Conservation (phyloP, 64 coral and sea anemone species). For the Dendronephthya gigantea region DNA sequence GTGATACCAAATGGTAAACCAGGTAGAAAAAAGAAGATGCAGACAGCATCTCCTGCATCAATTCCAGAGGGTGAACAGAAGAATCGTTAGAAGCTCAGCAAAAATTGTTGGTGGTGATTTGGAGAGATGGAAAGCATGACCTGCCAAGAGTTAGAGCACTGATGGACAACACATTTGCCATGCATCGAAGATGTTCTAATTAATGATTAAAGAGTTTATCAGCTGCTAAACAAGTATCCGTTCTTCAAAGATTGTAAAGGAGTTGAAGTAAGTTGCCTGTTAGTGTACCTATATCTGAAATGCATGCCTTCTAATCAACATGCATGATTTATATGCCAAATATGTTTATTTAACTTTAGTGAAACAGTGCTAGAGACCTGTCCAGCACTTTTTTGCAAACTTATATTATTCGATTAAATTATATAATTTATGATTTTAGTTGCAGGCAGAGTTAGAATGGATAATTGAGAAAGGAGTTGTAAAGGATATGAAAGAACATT, state of each 20-base stretch:
- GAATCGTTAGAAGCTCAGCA: background rate
- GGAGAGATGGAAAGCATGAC: background rate
- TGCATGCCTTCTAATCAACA: too few species aligned
- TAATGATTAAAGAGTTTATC: background rate
- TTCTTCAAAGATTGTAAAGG: slow-evolving; percentile 28
- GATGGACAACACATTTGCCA: slow-evolving; percentile 29
- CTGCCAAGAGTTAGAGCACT: background rate
- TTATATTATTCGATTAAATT: too few species aligned
- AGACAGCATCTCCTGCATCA: background rate
- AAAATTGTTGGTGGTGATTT: background rate
- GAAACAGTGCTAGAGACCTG: too few species aligned
- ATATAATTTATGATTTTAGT: background rate
- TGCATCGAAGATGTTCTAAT: background rate
- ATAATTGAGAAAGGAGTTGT: background rate
- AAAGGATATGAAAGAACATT: background rate
- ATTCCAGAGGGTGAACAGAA: background rate
- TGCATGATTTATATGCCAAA: too few species aligned
- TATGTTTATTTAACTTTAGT: too few species aligned
- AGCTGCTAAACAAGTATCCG: slow-evolving; percentile 12
- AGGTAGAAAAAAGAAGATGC: slow-evolving; percentile 17
- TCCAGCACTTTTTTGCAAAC: too few species aligned
- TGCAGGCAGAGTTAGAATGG: background rate
- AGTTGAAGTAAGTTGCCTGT: slow-evolving; percentile 30
- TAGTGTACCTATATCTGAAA: too few species aligned
- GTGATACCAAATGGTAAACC: slow-evolving; percentile 27